These are phyloP conservation scores for Larimichthys crocea DNA, from an alignment of 2,113 vertebrate genomes.

Conservation along the genomic window DNA sequence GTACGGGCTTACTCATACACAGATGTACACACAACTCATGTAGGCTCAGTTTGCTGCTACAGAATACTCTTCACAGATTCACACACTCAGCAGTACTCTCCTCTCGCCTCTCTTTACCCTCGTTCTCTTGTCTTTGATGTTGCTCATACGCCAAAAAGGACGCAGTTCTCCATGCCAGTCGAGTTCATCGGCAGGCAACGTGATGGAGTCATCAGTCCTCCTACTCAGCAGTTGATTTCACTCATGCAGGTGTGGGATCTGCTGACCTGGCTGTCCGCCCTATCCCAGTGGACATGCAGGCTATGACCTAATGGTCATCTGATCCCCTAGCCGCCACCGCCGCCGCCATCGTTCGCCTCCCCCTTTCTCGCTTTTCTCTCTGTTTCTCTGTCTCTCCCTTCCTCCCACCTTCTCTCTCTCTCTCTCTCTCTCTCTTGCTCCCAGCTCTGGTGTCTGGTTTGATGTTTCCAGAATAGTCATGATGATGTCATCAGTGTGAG, in stretches of 20 bases:
- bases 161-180: conserved; percentile 41
- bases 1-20: conserved; percentile 60
- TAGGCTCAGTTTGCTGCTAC: conserved; percentile 5
- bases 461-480: conserved; percentile 67
- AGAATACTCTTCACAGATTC: conserved; percentile 34
- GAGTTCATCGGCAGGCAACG: conserved; percentile 53
- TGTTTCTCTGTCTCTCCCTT: conserved; percentile 14
- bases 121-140: conserved; percentile 61
- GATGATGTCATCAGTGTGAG: conserved; percentile 76
- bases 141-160: conserved; percentile 45
- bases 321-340: conserved; percentile 45
- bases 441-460: conserved; percentile 30
- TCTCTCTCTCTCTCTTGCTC: background rate
- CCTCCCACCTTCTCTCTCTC: background rate
- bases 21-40: conserved; percentile 42
- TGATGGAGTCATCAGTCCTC: conserved; percentile 64
- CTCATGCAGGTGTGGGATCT: conserved; percentile 76
- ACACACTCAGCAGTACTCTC: conserved; percentile 54
- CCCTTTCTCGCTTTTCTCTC: conserved; percentile 23
- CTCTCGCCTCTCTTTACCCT: conserved; percentile 16
- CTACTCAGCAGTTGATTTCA: conserved; percentile 68
- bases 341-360: conserved; percentile 27
- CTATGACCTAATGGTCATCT: conserved; percentile 76
- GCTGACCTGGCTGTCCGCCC: conserved; percentile 69
- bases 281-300: conserved; percentile 54